A percentile compares a stretch with the other conserved stretches of the same genome.
phyloP scores from a whole-genome alignment of 2,888 invertebrate species.

The Helicoverpa assulta region DNA sequence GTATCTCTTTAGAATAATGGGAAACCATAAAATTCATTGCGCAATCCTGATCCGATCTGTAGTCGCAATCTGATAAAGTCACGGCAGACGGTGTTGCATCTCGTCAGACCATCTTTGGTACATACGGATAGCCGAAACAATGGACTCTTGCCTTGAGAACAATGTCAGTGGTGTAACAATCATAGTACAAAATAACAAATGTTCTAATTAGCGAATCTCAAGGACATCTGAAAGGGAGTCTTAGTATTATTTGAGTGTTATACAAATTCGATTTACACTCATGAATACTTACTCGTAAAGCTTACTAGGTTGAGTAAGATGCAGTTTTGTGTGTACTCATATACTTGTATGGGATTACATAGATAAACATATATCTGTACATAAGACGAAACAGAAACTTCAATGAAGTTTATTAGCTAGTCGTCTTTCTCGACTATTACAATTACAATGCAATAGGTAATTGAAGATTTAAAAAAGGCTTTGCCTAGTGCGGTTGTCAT shows the following conservation, averaged over 20 bases:
- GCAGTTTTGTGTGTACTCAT: too few relatives aligned
- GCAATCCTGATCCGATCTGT: slow-evolving; percentile 49
- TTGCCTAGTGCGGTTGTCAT: too few relatives aligned
- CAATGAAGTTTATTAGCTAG: too few relatives aligned
- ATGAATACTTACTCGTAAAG: too few relatives aligned
- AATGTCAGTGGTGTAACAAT: slow-evolving; percentile 58
- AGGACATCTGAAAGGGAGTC: slow-evolving; percentile 35
- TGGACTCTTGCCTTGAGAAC: slow-evolving; percentile 59
- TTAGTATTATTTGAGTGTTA: not conserved
- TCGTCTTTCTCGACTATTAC: too few relatives aligned
- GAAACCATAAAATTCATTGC: slow-evolving; percentile 39
- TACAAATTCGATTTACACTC: too few relatives aligned
- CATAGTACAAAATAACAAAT: slow-evolving; percentile 47
- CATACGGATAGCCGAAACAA: slow-evolving; percentile 64
- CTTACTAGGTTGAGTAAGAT: too few relatives aligned
- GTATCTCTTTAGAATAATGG: slow-evolving; percentile 32
- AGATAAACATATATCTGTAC: too few relatives aligned
- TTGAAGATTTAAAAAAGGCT: too few relatives aligned
- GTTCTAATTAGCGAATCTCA: slow-evolving; percentile 49
- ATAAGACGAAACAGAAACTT: too few relatives aligned
- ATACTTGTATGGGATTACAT: too few relatives aligned
- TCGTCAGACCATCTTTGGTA: slow-evolving; percentile 51
- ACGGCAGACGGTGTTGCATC: slow-evolving; percentile 44
- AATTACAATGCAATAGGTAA: too few relatives aligned
- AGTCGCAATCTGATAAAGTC: slow-evolving; percentile 49